phyloP scores from a whole-genome alignment of 2,888 invertebrate genomes.

The Erebia palarica region DNA sequence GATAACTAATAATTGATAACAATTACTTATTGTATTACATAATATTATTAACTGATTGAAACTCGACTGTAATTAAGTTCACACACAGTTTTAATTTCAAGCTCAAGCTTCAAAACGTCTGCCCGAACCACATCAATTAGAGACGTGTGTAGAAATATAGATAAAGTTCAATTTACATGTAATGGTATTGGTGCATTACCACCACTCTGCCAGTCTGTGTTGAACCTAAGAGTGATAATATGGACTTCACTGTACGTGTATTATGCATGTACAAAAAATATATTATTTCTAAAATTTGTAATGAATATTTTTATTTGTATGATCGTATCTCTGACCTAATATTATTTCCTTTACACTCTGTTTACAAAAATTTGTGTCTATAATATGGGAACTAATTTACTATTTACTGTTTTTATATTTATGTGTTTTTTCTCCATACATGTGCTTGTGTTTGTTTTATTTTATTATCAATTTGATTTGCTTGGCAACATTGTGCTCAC shows the following conservation, averaged over 20 bases:
- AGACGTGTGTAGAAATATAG: no score
- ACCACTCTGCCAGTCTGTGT: not conserved
- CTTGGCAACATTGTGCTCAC: conserved; percentile 83
- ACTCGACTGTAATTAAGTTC: not conserved
- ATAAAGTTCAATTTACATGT: not conserved
- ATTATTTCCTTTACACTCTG: conserved; percentile 21
- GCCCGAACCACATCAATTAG: no score
- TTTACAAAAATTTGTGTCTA: conserved; percentile 33
- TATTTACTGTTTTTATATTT: conserved; percentile 36
- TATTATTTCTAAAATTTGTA: not conserved
- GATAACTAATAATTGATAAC: not conserved
- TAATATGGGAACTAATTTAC: conserved; percentile 39
- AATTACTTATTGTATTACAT: no score
- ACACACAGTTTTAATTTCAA: not conserved
- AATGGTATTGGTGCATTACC: not conserved
- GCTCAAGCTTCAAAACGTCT: no score
- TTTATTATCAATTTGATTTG: conserved; percentile 81
- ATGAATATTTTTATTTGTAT: not conserved
- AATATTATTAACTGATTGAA: no score
- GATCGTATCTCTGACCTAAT: conserved; percentile 16
- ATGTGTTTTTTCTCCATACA: conserved; percentile 54
- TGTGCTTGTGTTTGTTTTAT: conserved; percentile 79
- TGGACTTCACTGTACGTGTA: not conserved
- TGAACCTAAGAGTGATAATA: not conserved
- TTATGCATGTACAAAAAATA: conserved; percentile 1